phyloP scores from a whole-genome alignment of 2,797 vertebrate genomes.

The Thripadectes ignobilis region DNA sequence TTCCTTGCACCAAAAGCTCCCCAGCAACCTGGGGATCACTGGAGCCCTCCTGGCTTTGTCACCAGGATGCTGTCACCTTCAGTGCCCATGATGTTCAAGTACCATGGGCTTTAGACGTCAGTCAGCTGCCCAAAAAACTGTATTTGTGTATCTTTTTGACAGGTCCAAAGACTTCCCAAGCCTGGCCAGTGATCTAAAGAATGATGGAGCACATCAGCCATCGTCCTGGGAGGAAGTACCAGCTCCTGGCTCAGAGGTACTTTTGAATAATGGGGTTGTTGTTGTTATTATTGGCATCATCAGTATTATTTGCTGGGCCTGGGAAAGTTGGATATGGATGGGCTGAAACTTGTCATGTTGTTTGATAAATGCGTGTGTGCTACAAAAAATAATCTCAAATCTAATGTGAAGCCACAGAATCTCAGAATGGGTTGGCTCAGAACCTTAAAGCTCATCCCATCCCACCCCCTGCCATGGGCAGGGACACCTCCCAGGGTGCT shows the following conservation, averaged over 20 bases:
- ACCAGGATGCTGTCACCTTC: background rate
- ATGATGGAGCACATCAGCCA: background rate
- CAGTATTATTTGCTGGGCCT: background rate
- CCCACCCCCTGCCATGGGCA: background rate
- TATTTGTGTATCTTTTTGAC: background rate
- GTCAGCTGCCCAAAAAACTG: background rate
- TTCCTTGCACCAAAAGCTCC: background rate
- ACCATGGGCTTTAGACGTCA: background rate
- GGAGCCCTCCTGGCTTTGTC: background rate
- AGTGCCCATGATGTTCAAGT: background rate
- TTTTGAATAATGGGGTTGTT: background rate
- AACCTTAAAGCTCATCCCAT: background rate
- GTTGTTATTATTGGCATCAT: background rate
- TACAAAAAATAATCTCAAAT: background rate
- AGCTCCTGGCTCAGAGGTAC: background rate
- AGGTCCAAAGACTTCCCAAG: background rate
- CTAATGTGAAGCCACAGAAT: background rate
- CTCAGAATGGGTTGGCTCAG: background rate
- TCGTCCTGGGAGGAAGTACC: background rate
- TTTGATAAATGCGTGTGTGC: background rate
- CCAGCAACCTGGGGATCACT: background rate
- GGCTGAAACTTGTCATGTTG: background rate
- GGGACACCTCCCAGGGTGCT: background rate
- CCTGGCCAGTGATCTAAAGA: background rate
- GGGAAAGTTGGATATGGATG: background rate